Evolutionary conservation across 2,888 invertebrate species (phyloP).

Genomic region (Nezara viridula): DNA sequence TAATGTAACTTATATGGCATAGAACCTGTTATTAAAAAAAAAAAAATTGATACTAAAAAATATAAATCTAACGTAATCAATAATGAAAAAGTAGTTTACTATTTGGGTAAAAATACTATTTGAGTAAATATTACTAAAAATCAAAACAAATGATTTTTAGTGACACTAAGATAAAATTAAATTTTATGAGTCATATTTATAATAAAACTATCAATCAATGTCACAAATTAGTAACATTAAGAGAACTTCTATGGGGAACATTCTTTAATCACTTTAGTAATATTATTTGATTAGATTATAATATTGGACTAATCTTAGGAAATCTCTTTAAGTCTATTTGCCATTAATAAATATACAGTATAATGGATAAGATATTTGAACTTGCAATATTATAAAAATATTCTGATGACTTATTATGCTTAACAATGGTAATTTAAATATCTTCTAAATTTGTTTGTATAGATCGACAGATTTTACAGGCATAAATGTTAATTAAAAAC

Average conservation of each 20-base stretch:
- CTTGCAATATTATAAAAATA: not conserved
- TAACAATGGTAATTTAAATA: not conserved
- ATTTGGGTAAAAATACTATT: not conserved
- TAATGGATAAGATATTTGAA: not conserved
- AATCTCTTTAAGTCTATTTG: conserved; percentile 7
- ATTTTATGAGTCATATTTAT: not conserved
- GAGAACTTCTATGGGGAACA: not conserved
- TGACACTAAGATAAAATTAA: not conserved
- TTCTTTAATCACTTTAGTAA: not conserved
- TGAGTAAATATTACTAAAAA: not conserved
- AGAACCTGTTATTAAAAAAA: not conserved
- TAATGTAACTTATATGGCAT: not conserved
- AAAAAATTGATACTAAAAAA: not conserved
- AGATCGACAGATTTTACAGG: not conserved
- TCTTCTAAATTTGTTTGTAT: not conserved
- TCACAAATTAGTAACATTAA: not conserved
- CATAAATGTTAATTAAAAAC: not conserved
- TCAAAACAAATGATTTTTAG: not conserved
- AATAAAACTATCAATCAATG: not conserved
- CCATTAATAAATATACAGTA: not conserved
- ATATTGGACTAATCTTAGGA: not conserved
- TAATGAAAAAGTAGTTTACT: not conserved
- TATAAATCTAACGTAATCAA: not conserved
- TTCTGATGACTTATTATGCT: not conserved
- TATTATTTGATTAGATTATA: not conserved